Evolutionary conservation across 2,113 vertebrate genomes (phyloP), one percentile per base, ranked within the genome.

Genomic region (Bubo scandiacus): DNA sequence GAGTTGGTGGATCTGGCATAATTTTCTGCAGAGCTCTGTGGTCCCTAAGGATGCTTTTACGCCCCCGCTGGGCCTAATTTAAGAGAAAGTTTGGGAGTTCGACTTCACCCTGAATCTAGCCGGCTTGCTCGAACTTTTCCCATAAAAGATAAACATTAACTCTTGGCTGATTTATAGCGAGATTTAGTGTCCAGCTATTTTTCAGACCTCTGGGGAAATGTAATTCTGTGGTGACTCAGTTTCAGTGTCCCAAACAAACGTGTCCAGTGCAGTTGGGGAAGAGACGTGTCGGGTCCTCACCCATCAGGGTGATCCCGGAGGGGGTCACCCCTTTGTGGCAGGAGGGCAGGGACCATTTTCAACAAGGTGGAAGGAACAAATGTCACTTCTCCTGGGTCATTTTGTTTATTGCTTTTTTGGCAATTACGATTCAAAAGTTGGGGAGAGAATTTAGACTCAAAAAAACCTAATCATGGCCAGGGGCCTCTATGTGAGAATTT

Each of bases 1-100:
- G 94, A 92, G 97, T 95, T 95, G 95, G 94, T 88, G 95, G 96
- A 96, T 81, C 94, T 94, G 96, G 90, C 96, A 94, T 38, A 78
- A 26, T 43, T 95, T 23, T 14, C 94, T 40, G 91, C 95, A 22
- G 81, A 84, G 91, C 80, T 88, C 91, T 3, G 27, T 6, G 81
- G 62, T 96, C 96, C 92, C 96, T 63, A 45, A 42, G 94, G 97
- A 96, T 75, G 88, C 90, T 94, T 94, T 68, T 91, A 95, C 97
- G 29, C 95, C 96, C 85, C 92, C 94, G 10, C 97, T 2, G 96
- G 74, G 97, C 49, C 63, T 94, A 95, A 96, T 97, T 97, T 95
- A 81, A 52, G 89, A 54, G 81, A 93, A 92, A 94, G 89, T 95
- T 97, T 54, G 92, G 93, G 95, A 96, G 90, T 95, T 95, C 0